These are phyloP conservation scores for Dorcus parallelipipedus DNA, from an alignment of 2,888 invertebrate species.

Conservation along the genomic window DNA sequence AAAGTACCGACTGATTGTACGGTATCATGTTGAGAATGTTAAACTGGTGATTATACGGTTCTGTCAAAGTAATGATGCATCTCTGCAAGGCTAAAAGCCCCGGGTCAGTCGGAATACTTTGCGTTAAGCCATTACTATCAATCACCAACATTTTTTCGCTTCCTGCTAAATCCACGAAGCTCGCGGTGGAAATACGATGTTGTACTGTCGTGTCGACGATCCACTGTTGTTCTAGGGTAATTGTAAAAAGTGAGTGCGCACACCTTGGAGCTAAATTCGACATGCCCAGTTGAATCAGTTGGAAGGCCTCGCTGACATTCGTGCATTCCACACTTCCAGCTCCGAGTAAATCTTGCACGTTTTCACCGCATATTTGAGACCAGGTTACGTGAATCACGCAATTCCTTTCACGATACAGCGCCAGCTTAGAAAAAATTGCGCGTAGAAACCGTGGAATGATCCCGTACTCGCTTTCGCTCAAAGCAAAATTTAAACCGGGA, in stretches of 20 bases:
- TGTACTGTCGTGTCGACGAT: constrained; percentile 65
- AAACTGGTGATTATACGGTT: constrained; percentile 40
- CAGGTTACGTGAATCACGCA: constrained; percentile 67
- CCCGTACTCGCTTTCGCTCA: constrained; percentile 68
- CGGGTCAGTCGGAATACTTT: constrained; percentile 56
- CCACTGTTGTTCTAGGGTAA: constrained; percentile 74
- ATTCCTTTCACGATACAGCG: constrained; percentile 62
- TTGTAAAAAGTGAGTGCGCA: constrained; percentile 67
- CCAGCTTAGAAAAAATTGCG: constrained; percentile 66
- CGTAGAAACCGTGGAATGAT: constrained; percentile 69
- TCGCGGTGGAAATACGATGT: constrained; percentile 69
- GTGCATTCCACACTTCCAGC: constrained; percentile 57
- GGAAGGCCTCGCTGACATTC: constrained; percentile 66
- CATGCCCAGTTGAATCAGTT: constrained; percentile 67
- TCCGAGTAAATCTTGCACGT: constrained; percentile 57
- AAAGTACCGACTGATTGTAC: constrained; percentile 65
- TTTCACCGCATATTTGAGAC: constrained; percentile 70
- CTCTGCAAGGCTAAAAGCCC: constrained; percentile 65
- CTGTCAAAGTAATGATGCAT: constrained; percentile 59
- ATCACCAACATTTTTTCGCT: constrained; percentile 52
- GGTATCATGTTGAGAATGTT: constrained; percentile 37
- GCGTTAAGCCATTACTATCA: constrained; percentile 48
- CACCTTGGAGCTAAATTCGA: constrained; percentile 55
- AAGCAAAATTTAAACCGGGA: constrained; percentile 59
- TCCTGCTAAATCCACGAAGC: constrained; percentile 68